Evolutionary conservation across 2,113 vertebrate species (phyloP).

Genomic region (Egretta garzetta): DNA sequence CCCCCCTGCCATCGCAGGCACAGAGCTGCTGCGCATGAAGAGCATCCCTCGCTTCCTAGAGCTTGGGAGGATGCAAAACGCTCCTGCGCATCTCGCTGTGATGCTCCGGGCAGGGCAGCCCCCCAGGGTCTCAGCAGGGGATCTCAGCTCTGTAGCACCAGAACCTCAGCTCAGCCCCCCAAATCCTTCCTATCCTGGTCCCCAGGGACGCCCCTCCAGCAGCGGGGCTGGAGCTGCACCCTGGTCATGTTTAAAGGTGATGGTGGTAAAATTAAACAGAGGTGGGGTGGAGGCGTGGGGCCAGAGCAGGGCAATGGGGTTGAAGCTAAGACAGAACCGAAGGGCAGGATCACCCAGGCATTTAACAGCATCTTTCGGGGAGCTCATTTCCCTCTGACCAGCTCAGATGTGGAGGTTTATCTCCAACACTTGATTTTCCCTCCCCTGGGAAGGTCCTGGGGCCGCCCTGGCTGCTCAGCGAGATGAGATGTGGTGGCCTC

Average conservation of each 20-base stretch:
- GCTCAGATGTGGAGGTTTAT: neutral
- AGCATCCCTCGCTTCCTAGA: neutral
- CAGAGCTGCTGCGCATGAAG: neutral
- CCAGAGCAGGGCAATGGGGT: neutral
- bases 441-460: neutral
- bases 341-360: neutral
- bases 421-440: neutral
- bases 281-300: neutral
- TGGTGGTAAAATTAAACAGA: no score
- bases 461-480: neutral
- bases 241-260: rapidly evolving
- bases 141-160: neutral
- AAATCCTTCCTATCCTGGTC: neutral
- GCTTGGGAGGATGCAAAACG: neutral
- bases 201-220: neutral
- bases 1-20: neutral
- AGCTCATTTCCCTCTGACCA: neutral
- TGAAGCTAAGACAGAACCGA: neutral
- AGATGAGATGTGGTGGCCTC: neutral
- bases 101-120: neutral
- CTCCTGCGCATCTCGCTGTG: neutral
- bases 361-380: rapidly evolving
- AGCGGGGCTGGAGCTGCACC: neutral
- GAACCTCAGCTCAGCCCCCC: rapidly evolving
- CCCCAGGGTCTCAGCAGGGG: neutral